phyloP scores from a whole-genome alignment of 1,140 invertebrate species.

The Hormaphis cornu region DNA sequence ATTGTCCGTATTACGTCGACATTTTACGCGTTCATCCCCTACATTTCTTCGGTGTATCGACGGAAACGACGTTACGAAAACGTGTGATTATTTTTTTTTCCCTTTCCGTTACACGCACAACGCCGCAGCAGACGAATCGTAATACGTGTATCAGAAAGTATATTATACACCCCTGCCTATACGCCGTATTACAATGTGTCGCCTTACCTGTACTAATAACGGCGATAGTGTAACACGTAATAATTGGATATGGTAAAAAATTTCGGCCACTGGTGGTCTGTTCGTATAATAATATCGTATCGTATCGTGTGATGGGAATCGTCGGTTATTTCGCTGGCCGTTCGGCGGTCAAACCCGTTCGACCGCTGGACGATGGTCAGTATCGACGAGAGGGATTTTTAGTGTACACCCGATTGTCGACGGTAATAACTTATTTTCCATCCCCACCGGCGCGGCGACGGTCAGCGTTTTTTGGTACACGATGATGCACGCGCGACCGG shows the following conservation, averaged over 20 bases:
- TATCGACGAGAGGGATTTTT: constrained; percentile 23
- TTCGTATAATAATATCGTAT: too few relatives aligned
- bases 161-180: background rate
- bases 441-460: background rate
- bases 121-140: too few relatives aligned
- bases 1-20: too few relatives aligned
- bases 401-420: too few relatives aligned
- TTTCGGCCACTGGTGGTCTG: constrained; percentile 12
- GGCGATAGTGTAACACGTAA: background rate
- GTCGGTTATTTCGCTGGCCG: constrained; percentile 22
- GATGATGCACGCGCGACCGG: too few relatives aligned
- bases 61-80: background rate
- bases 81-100: background rate
- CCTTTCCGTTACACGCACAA: background rate
- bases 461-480: constrained; percentile 27
- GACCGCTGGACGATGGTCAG: constrained; percentile 29
- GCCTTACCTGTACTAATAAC: background rate
- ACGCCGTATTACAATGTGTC: too few relatives aligned
- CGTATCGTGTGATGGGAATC: constrained; percentile 27
- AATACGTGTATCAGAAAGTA: too few relatives aligned
- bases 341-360: constrained; percentile 28
- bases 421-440: background rate
- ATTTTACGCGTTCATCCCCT: background rate
- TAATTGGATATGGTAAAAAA: background rate
- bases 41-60: background rate